Evolutionary conservation across 2,113 vertebrate species (phyloP).

Genomic region (Rhinoptilus africanus): DNA sequence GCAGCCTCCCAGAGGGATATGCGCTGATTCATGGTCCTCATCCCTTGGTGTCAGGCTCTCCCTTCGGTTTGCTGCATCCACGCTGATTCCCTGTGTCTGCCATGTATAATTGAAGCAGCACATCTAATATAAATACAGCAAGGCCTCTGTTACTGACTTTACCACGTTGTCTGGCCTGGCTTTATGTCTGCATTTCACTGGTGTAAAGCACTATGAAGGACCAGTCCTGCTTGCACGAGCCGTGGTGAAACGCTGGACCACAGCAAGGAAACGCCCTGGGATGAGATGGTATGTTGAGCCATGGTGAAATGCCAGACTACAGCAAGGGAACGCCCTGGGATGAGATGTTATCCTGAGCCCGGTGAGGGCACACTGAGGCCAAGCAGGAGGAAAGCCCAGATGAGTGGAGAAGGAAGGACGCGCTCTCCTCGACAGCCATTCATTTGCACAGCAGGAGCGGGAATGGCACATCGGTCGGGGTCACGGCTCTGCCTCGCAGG

Average conservation of each 20-base stretch:
- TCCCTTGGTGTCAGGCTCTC: not conserved
- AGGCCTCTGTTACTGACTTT: not conserved
- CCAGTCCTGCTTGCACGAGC: not conserved
- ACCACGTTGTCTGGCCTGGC: not conserved
- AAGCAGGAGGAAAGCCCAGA: not conserved
- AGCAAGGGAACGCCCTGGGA: not conserved
- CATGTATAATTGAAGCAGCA: not conserved
- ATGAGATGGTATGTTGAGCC: not conserved
- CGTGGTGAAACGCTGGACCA: not conserved
- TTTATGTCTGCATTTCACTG: not conserved
- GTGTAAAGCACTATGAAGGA: not conserved
- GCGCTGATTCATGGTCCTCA: not conserved
- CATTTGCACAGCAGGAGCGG: not conserved
- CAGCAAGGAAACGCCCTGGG: not conserved
- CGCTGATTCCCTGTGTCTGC: accelerated
- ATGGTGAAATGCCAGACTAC: not conserved
- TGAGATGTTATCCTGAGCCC: not conserved
- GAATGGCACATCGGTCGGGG: not conserved
- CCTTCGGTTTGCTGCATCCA: not conserved
- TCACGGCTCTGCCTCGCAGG: not conserved
- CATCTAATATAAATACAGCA: accelerated
- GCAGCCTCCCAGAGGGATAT: accelerated
- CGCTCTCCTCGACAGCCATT: not conserved
- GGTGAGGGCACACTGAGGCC: not conserved
- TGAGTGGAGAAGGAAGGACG: not conserved